phyloP scores from a whole-genome alignment of 2,797 vertebrate genomes.

The Odontamblyopus lacepedii region DNA sequence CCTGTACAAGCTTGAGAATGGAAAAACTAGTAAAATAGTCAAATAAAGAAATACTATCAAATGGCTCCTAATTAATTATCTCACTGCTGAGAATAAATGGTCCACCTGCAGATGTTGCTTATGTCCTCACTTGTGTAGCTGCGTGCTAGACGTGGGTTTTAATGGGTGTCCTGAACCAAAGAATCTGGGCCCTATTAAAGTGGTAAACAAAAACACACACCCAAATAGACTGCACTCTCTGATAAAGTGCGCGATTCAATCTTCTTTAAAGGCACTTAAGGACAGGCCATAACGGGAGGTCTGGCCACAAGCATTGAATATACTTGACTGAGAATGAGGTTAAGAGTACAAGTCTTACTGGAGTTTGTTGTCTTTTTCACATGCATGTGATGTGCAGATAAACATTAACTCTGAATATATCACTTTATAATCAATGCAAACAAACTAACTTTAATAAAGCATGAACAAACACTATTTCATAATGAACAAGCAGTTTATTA shows the following conservation, averaged over 20 bases:
- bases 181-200: slow-evolving; percentile 62
- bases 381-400: neutral
- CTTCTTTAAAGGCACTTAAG: slow-evolving; percentile 40
- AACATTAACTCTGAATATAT: neutral
- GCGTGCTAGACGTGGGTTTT: slow-evolving; percentile 49
- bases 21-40: neutral
- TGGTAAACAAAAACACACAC: slow-evolving; percentile 64
- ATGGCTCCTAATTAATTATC: neutral
- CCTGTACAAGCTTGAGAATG: neutral
- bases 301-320: slow-evolving; percentile 25
- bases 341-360: neutral
- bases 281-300: slow-evolving; percentile 41
- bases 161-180: slow-evolving; percentile 50
- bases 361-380: neutral
- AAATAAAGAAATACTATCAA: too few species aligned
- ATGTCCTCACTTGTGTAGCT: slow-evolving; percentile 33
- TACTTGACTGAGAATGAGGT: neutral
- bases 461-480: too few species aligned
- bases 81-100: slow-evolving; percentile 44
- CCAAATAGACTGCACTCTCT: slow-evolving; percentile 58
- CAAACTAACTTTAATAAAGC: too few species aligned
- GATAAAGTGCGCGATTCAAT: slow-evolving; percentile 57
- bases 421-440: too few species aligned
- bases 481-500: too few species aligned
- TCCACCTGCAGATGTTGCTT: slow-evolving; percentile 50